These are phyloP conservation scores for Melanotaenia pygmaea DNA, from an alignment of 2,797 vertebrate genomes.

Conservation along the genomic window DNA sequence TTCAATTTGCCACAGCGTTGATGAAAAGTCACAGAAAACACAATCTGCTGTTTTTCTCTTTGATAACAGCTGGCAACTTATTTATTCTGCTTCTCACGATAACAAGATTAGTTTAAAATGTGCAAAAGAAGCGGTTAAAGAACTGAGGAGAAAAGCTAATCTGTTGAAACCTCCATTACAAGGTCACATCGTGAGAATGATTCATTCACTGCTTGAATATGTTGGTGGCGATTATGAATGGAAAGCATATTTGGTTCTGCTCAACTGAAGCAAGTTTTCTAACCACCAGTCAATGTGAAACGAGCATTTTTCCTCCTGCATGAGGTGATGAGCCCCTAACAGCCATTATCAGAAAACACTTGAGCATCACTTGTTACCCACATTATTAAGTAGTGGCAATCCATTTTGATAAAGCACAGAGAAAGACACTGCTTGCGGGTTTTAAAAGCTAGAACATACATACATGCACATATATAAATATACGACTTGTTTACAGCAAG, in stretches of 20 bases:
- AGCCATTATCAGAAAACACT: slow-evolving; percentile 46
- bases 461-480: slow-evolving; percentile 42
- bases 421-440: slow-evolving; percentile 8
- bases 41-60: slow-evolving; percentile 5
- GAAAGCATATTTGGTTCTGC: slow-evolving; percentile 33
- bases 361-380: slow-evolving; percentile 20
- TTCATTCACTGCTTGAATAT: slow-evolving; percentile 16
- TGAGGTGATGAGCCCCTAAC: slow-evolving; percentile 32
- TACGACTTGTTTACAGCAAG: slow-evolving; percentile 75
- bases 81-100: neutral
- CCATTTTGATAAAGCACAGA: slow-evolving; percentile 49
- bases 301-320: slow-evolving; percentile 6
- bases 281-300: slow-evolving; percentile 11
- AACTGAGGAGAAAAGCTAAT: neutral
- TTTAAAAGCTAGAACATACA: slow-evolving; percentile 9
- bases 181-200: slow-evolving; percentile 7
- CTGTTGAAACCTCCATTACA: slow-evolving; percentile 9
- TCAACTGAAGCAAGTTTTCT: slow-evolving; percentile 19
- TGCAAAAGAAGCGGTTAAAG: neutral
- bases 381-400: slow-evolving; percentile 44
- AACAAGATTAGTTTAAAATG: neutral
- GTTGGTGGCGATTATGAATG: slow-evolving; percentile 12
- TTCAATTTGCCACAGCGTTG: neutral
- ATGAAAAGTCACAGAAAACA: neutral
- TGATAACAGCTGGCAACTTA: neutral